phyloP scores from a whole-genome alignment of 2,888 invertebrate species.

The Dryobotodes eremita region DNA sequence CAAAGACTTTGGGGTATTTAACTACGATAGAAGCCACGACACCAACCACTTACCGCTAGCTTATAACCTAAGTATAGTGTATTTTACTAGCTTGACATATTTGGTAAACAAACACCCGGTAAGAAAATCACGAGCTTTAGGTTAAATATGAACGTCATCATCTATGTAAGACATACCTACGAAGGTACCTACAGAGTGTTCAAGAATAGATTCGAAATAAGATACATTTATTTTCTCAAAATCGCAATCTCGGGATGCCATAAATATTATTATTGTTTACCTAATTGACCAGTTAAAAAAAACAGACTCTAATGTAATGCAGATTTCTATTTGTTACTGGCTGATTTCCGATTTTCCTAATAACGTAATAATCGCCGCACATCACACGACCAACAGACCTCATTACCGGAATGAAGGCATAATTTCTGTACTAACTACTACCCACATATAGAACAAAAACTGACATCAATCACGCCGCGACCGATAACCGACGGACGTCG shows the following conservation, averaged over 20 bases:
- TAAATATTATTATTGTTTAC: neutral
- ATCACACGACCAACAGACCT: slow-evolving; percentile 18
- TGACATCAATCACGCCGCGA: slow-evolving; percentile 70
- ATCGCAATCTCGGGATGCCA: neutral
- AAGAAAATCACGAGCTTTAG: neutral
- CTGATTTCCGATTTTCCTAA: slow-evolving; percentile 1
- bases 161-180: neutral
- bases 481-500: slow-evolving; percentile 70
- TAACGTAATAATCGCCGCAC: slow-evolving; percentile 12
- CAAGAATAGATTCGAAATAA: neutral
- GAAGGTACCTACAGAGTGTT: neutral
- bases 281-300: neutral
- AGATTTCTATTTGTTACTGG: neutral
- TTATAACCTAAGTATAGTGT: neutral
- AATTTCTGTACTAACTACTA: slow-evolving; percentile 38
- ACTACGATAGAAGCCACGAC: neutral
- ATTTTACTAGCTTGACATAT: slow-evolving; percentile 1
- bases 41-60: neutral
- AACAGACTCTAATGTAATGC: neutral
- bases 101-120: neutral
- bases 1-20: slow-evolving; percentile 1
- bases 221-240: neutral
- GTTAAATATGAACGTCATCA: neutral
- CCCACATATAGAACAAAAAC: slow-evolving; percentile 42
- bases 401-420: slow-evolving; percentile 38